These are phyloP conservation scores for Scolopax bukidnonensis DNA, from an alignment of 2,797 vertebrate genomes.

Conservation along the genomic window DNA sequence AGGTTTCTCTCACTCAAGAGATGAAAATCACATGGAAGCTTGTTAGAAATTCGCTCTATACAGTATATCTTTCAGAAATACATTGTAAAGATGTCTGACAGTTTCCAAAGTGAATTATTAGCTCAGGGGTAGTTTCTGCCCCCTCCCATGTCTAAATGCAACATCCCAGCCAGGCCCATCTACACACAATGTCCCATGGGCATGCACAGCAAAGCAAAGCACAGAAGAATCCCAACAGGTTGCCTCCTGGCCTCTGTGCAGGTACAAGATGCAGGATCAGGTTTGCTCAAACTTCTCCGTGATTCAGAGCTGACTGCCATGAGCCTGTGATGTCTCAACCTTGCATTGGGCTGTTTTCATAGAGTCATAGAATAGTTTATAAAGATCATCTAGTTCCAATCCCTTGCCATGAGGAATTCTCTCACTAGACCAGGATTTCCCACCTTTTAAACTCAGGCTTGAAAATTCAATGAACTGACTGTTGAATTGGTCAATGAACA, in stretches of 20 bases:
- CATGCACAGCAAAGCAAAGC: background rate
- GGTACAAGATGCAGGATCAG: background rate
- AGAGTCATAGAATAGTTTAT: too few relatives aligned
- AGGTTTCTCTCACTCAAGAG: conserved; percentile 68
- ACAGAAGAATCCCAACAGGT: background rate
- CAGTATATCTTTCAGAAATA: conserved; percentile 67
- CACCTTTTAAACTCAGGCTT: background rate
- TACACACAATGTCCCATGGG: accelerated
- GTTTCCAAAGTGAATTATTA: conserved; percentile 63
- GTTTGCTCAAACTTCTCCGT: background rate
- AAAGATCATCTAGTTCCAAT: too few relatives aligned
- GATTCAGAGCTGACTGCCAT: background rate
- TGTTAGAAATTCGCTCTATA: conserved; percentile 65
- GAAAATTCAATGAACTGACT: background rate
- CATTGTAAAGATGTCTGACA: conserved; percentile 65
- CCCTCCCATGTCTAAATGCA: background rate
- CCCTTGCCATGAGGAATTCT: too few relatives aligned
- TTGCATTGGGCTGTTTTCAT: background rate
- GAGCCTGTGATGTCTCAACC: background rate
- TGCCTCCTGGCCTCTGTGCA: background rate
- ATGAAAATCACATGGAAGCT: conserved; percentile 74
- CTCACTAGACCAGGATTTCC: background rate
- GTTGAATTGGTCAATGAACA: background rate
- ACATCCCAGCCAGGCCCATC: background rate
- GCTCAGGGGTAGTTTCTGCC: background rate